phyloP scores from a whole-genome alignment of 2,113 vertebrate genomes.

The Chionodraco myersi region DNA sequence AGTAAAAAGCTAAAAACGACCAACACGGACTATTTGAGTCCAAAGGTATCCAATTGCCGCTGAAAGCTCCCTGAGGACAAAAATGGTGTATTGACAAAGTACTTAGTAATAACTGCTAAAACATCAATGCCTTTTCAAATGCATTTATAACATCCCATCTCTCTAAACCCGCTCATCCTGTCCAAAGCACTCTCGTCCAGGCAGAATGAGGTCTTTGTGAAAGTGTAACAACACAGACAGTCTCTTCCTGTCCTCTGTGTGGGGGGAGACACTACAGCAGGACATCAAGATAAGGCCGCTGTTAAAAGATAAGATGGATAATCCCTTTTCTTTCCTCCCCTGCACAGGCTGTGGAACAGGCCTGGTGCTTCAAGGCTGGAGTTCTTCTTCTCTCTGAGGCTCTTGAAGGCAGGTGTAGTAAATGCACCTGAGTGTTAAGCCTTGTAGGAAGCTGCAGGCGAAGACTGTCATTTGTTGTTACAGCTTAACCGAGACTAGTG shows the following conservation, averaged over 20 bases:
- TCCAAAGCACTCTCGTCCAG: constrained; percentile 50
- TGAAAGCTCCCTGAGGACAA: constrained; percentile 54
- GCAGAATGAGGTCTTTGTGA: constrained; percentile 66
- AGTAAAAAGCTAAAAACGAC: constrained; percentile 4
- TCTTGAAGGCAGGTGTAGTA: constrained; percentile 73
- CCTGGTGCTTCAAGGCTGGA: constrained; percentile 41
- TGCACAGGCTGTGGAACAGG: constrained; percentile 37
- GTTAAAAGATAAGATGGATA: constrained; percentile 73
- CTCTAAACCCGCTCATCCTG: constrained; percentile 62
- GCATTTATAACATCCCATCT: constrained; percentile 57
- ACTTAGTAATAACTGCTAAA: constrained; percentile 69
- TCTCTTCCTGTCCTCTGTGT: constrained; percentile 72
- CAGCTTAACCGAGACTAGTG: constrained; percentile 60
- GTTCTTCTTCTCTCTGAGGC: constrained; percentile 41
- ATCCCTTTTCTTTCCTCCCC: constrained; percentile 49
- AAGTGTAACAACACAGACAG: constrained; percentile 69
- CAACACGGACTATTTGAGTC: constrained; percentile 15
- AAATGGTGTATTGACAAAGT: constrained; percentile 54
- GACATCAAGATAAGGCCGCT: constrained; percentile 80
- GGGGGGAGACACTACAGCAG: constrained; percentile 58
- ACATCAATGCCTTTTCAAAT: constrained; percentile 73
- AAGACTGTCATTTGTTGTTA: constrained; percentile 78
- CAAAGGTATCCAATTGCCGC: constrained; percentile 53
- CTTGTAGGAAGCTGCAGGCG: constrained; percentile 71
- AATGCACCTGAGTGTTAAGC: constrained; percentile 71